Evolutionary conservation across 2,113 vertebrate genomes (phyloP).

Genomic region (Heterotis niloticus): DNA sequence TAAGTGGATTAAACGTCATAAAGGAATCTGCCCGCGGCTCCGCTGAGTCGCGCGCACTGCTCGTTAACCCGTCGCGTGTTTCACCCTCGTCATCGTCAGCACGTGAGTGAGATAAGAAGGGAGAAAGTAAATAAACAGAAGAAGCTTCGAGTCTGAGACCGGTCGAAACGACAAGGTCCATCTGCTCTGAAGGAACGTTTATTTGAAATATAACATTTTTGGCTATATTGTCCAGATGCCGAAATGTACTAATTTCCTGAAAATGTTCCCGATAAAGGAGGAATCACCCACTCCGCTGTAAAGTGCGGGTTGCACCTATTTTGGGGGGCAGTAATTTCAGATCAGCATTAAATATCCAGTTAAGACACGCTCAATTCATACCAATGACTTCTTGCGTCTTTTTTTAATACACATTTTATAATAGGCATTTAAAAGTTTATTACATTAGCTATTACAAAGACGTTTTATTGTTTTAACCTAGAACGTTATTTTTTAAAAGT

Average conservation of each 20-base stretch:
- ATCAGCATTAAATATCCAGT: too few species aligned
- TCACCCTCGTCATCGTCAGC: conserved; percentile 20
- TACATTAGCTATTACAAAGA: too few species aligned
- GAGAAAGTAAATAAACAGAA: conserved; percentile 63
- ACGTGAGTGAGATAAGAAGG: conserved; percentile 55
- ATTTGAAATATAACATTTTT: too few species aligned
- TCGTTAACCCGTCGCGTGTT: conserved; percentile 59
- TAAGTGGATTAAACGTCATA: conserved; percentile 43
- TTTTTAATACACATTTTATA: neutral
- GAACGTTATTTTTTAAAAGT: too few species aligned
- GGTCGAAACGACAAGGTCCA: neutral
- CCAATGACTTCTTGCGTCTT: neutral
- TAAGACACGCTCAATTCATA: neutral
- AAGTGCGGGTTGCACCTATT: too few species aligned
- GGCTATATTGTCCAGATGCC: neutral
- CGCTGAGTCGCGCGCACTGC: conserved; percentile 60
- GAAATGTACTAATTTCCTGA: too few species aligned
- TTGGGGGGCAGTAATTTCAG: too few species aligned
- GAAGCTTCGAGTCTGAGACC: neutral
- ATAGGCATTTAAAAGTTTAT: too few species aligned
- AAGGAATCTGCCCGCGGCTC: conserved; percentile 68
- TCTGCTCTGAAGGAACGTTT: neutral
- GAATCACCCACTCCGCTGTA: too few species aligned
- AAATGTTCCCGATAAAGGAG: too few species aligned
- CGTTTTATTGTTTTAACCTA: too few species aligned